Percentiles rank a stretch among this genome's conserved stretches.
Evolutionary conservation across 2,888 invertebrate species (phyloP).

Genomic region (Bombyx huttoni): DNA sequence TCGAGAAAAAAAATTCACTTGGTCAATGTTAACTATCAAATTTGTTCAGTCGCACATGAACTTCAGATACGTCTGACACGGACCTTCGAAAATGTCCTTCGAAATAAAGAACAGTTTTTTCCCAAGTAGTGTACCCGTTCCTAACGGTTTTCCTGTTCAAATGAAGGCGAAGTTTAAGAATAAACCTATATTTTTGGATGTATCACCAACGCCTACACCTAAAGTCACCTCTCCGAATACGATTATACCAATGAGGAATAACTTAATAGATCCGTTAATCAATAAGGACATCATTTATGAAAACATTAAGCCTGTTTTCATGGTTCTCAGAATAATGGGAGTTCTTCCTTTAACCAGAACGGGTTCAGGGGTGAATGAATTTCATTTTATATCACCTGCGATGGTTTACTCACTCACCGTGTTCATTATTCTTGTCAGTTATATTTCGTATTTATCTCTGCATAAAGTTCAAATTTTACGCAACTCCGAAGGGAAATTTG

Average conservation of each 20-base stretch:
- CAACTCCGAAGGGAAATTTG: constrained; percentile 77
- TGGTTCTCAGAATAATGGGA: constrained; percentile 67
- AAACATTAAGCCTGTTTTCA: constrained; percentile 59
- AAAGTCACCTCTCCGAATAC: constrained; percentile 34
- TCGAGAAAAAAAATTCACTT: constrained; percentile 13
- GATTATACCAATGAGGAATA: constrained; percentile 41
- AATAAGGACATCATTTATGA: constrained; percentile 55
- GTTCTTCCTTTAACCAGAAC: constrained; percentile 73
- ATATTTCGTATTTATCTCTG: constrained; percentile 74
- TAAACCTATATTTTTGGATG: constrained; percentile 51
- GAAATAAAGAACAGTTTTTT: constrained; percentile 36
- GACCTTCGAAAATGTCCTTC: constrained; percentile 31
- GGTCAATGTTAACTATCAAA: constrained; percentile 16
- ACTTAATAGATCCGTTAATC: constrained; percentile 36
- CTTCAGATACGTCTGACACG: constrained; percentile 3
- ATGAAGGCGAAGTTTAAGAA: constrained; percentile 35
- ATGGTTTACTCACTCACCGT: constrained; percentile 73
- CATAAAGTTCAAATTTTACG: constrained; percentile 74
- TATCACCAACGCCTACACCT: constrained; percentile 45
- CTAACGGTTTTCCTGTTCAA: constrained; percentile 43
- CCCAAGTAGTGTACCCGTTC: constrained; percentile 26
- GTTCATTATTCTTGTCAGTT: constrained; percentile 60
- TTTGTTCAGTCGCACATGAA: constrained; percentile 11
- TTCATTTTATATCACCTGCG: constrained; percentile 61
- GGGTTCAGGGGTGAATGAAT: constrained; percentile 58